Conservation (phyloP, 2,113 vertebrate species). For the Hemicordylus capensis region DNA sequence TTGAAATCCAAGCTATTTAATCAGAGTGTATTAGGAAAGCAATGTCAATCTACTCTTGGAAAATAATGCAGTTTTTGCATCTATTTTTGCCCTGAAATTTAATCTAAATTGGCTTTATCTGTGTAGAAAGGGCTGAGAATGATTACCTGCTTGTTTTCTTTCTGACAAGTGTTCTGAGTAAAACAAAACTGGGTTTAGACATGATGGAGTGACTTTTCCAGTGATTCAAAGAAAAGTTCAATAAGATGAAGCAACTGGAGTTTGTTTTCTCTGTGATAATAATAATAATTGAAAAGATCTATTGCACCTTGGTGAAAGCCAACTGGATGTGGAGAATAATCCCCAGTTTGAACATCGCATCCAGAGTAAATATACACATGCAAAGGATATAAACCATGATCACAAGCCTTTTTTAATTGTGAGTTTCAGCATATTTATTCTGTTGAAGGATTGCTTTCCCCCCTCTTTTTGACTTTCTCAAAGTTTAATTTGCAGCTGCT, state of each 20-base stretch:
- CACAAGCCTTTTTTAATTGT: conserved; percentile 27
- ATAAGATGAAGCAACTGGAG: conserved; percentile 63
- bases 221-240: conserved; percentile 68
- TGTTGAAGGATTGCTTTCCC: conserved; percentile 37
- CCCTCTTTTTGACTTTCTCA: conserved; percentile 43
- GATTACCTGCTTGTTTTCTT: conserved; percentile 72
- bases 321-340: conserved; percentile 1
- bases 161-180: conserved; percentile 66
- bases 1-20: conserved; percentile 58
- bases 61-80: conserved; percentile 66
- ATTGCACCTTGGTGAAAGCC: conserved; percentile 53
- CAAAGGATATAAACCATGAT: not conserved
- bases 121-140: conserved; percentile 65
- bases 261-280: conserved; percentile 69
- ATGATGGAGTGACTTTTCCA: conserved; percentile 72
- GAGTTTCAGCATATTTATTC: conserved; percentile 28
- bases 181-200: conserved; percentile 63
- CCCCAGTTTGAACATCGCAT: not conserved
- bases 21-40: conserved; percentile 63
- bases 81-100: conserved; percentile 3
- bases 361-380: conserved; percentile 7
- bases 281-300: conserved; percentile 69
- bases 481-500: conserved; percentile 38
- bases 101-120: conserved; percentile 60
- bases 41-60: conserved; percentile 61